These are phyloP conservation scores for Pocota personata DNA, from an alignment of 2,888 invertebrate species.

Conservation along the genomic window DNA sequence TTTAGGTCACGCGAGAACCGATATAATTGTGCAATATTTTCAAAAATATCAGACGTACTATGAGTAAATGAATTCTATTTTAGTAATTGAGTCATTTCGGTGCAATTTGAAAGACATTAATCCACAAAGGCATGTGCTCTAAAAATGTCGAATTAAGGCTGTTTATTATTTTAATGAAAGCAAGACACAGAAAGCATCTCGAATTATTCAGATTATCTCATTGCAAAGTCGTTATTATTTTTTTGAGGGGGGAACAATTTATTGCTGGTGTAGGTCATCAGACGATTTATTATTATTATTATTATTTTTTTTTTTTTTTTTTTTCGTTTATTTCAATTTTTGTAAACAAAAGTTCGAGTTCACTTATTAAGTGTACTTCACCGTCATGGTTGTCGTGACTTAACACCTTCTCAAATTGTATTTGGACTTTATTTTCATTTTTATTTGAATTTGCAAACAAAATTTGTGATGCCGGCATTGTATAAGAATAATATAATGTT, in stretches of 20 bases:
- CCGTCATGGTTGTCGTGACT: background rate
- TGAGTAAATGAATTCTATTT: conserved; percentile 43
- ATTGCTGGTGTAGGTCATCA: conserved; percentile 22
- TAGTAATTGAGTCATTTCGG: conserved; percentile 51
- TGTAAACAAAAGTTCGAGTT: conserved; percentile 13
- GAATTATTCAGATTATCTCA: conserved; percentile 40
- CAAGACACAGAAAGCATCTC: conserved; percentile 7
- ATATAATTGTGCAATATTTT: conserved; percentile 11
- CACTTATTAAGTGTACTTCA: background rate
- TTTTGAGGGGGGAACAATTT: background rate
- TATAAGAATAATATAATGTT: background rate
- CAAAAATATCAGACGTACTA: conserved; percentile 14
- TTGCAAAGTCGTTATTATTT: conserved; percentile 7
- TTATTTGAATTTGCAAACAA: background rate
- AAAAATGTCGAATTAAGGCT: conserved; percentile 48
- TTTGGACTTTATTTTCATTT: background rate
- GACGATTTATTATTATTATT: background rate
- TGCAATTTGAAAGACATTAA: conserved; percentile 50
- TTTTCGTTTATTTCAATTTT: background rate
- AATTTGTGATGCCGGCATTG: background rate
- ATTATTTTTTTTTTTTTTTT: too few species aligned
- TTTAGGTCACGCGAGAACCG: background rate
- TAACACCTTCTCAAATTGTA: conserved; percentile 4
- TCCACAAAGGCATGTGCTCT: conserved; percentile 47
- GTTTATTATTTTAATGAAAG: conserved; percentile 55